Conservation (phyloP, 2,113 vertebrate genomes). For the Nestor notabilis region DNA sequence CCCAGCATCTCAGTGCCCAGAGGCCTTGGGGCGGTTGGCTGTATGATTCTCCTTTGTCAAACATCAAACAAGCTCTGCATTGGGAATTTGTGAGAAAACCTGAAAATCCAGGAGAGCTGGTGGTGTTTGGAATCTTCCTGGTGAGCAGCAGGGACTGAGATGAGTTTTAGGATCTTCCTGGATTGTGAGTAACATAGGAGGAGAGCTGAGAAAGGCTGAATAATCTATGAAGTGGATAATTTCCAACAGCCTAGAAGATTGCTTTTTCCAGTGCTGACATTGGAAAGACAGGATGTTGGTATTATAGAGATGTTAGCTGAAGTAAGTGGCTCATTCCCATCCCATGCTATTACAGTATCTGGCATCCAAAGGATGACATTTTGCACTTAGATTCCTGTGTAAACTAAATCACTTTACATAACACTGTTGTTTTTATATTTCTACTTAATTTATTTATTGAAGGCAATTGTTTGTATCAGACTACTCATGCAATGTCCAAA, state of each 20-base stretch:
- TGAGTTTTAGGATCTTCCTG: background rate
- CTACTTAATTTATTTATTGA: slow-evolving; percentile 30
- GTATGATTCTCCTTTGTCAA: background rate
- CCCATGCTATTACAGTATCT: background rate
- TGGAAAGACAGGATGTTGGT: background rate
- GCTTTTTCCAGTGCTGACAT: background rate
- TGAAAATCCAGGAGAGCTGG: background rate
- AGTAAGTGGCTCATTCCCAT: background rate
- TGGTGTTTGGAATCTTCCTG: background rate
- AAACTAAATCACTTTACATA: slow-evolving; percentile 16
- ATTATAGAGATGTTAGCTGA: background rate
- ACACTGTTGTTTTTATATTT: slow-evolving; percentile 5
- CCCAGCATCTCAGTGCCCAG: background rate
- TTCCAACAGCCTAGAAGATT: background rate
- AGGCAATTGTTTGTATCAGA: background rate
- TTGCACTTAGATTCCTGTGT: background rate
- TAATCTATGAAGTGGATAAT: background rate
- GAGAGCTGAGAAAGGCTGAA: background rate
- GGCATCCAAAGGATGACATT: background rate
- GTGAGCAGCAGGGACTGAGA: background rate
- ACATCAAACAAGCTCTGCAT: background rate
- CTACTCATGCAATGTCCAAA: slow-evolving; percentile 10
- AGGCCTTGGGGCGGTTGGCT: background rate
- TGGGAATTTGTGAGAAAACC: background rate
- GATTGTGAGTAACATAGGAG: background rate